phyloP scores from a whole-genome alignment of 2,113 vertebrate species.

The Leptosomus discolor region DNA sequence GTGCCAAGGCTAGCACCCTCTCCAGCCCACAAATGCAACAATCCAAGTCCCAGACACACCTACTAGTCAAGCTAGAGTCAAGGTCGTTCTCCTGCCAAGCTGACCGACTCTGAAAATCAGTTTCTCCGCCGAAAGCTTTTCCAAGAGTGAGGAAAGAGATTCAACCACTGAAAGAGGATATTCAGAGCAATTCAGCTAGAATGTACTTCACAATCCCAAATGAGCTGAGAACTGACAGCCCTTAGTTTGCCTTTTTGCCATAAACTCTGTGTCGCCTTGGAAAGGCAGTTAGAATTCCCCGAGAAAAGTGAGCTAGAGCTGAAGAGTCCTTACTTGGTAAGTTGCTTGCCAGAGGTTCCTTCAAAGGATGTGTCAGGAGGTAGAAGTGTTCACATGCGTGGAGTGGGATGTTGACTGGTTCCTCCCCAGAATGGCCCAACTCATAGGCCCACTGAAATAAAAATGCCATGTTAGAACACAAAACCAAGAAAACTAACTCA shows the following conservation, averaged over 20 bases:
- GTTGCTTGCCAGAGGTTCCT: constrained; percentile 77
- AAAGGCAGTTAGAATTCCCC: not conserved
- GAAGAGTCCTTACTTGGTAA: constrained; percentile 81
- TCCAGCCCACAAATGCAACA: not conserved
- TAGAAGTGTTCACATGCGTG: constrained; percentile 99
- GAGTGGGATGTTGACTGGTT: constrained; percentile 89
- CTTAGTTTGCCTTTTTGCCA: not conserved
- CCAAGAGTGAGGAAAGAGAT: not conserved
- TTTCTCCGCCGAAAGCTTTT: not conserved
- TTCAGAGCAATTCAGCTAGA: not conserved
- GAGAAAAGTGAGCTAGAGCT: not conserved
- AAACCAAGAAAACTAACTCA: not conserved
- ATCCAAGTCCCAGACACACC: not conserved
- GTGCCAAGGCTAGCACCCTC: not conserved
- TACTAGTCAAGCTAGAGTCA: not conserved
- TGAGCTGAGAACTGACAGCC: accelerated
- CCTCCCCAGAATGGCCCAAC: constrained; percentile 89
- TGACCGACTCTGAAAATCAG: not conserved
- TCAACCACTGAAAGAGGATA: not conserved
- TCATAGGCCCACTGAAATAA: constrained; percentile 93
- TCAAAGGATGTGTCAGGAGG: constrained; percentile 90
- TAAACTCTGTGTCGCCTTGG: not conserved
- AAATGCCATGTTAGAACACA: not conserved
- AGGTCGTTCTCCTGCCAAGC: not conserved
- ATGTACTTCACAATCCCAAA: not conserved